phyloP scores from a whole-genome alignment of 2,888 invertebrate genomes.

The Chorisops tibialis region DNA sequence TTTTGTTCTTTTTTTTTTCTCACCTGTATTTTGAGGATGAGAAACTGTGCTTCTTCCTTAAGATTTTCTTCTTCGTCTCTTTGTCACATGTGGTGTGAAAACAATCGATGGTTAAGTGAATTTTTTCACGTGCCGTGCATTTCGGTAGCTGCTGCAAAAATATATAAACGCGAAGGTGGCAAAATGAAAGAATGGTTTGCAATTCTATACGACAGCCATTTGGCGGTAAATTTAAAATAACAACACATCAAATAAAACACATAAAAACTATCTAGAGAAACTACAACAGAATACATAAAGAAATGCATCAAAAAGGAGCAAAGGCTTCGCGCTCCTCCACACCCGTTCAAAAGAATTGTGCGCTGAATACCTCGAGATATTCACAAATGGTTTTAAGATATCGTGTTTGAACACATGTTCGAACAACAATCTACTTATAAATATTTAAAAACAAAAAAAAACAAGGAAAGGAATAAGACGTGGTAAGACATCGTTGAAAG shows the following conservation, averaged over 20 bases:
- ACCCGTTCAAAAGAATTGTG: too few relatives aligned
- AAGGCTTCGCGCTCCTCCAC: too few relatives aligned
- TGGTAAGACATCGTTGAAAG: neutral
- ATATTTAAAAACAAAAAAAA: conserved; percentile 16
- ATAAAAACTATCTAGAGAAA: neutral
- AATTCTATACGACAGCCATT: conserved; percentile 13
- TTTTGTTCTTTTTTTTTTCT: too few relatives aligned
- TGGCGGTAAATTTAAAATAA: conserved; percentile 20
- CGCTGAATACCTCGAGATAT: neutral
- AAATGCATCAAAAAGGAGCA: neutral
- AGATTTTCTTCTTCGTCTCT: too few relatives aligned
- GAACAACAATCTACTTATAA: conserved; percentile 30
- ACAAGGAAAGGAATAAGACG: neutral
- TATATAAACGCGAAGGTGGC: conserved; percentile 3
- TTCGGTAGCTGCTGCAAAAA: neutral
- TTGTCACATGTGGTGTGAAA: conserved; percentile 10
- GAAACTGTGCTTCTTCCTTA: too few relatives aligned
- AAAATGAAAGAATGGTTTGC: conserved; percentile 10
- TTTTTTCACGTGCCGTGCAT: conserved; percentile 12
- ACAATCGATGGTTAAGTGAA: conserved; percentile 15
- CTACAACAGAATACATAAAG: neutral
- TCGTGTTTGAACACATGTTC: conserved; percentile 38
- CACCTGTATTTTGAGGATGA: too few relatives aligned
- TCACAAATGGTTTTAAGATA: conserved; percentile 36
- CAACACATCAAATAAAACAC: neutral